Conservation (phyloP, 2,888 invertebrate genomes). For the Margaritifera margaritifera region DNA sequence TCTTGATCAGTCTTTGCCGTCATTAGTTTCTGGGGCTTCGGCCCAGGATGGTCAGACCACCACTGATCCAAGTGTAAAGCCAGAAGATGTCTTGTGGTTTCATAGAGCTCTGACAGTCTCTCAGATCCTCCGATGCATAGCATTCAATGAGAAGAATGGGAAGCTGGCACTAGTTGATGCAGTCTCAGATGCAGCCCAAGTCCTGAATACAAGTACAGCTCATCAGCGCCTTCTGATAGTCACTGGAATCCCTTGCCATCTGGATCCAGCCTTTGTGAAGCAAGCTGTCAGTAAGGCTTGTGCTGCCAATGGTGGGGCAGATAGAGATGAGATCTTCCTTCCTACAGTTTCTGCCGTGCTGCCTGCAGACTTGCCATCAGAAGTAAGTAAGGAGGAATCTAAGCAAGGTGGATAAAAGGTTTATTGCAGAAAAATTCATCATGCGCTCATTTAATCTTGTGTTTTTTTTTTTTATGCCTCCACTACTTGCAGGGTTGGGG, state of each 20-base stretch:
- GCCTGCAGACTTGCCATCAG: not conserved
- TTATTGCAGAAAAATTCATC: not conserved
- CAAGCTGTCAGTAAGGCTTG: constrained; percentile 59
- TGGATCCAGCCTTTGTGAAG: constrained; percentile 52
- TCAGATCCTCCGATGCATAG: constrained; percentile 66
- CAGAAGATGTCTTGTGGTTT: constrained; percentile 70
- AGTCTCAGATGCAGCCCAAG: constrained; percentile 60
- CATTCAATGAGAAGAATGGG: constrained; percentile 62
- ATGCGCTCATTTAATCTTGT: not conserved
- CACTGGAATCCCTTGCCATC: constrained; percentile 62
- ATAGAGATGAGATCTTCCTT: constrained; percentile 65
- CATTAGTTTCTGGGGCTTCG: constrained; percentile 26
- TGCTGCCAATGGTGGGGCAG: constrained; percentile 63
- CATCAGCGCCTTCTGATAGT: constrained; percentile 66
- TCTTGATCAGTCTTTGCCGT: constrained; percentile 27
- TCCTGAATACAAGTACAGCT: constrained; percentile 54
- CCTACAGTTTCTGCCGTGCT: constrained; percentile 43
- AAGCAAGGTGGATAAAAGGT: constrained; percentile 11
- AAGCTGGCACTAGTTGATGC: constrained; percentile 59
- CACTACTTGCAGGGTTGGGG: no score
- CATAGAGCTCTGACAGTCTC: constrained; percentile 66
- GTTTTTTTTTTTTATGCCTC: no score
- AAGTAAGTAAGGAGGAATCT: not conserved
- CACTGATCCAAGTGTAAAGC: constrained; percentile 19
- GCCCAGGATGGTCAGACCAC: constrained; percentile 19